phyloP scores from a whole-genome alignment of 1,140 invertebrate genomes.

The Lucilia sericata region DNA sequence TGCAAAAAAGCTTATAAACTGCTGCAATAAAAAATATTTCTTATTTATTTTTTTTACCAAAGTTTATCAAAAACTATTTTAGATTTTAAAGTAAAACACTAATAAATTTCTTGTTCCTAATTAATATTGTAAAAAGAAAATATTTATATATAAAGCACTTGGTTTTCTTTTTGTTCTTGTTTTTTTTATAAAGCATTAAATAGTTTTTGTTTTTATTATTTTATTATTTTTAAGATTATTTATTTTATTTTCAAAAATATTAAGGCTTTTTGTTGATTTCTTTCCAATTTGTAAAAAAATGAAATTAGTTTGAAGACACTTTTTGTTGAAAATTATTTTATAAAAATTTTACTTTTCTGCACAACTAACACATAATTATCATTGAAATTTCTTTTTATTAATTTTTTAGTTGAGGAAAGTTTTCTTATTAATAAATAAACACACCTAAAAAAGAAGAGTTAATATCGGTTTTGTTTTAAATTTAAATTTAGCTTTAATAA shows the following conservation, averaged over 20 bases:
- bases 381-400: neutral
- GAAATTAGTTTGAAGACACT: constrained; percentile 29
- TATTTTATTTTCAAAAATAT: constrained; percentile 48
- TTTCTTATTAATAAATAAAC: constrained; percentile 31
- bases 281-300: neutral
- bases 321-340: neutral
- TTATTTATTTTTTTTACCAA: constrained; percentile 1
- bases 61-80: neutral
- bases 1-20: constrained; percentile 40
- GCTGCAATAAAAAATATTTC: constrained; percentile 39
- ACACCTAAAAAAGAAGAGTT: constrained; percentile 32
- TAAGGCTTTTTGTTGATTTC: constrained; percentile 14
- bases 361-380: neutral
- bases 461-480: constrained; percentile 12
- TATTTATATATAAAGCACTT: constrained; percentile 42
- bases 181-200: constrained; percentile 14
- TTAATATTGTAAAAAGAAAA: constrained; percentile 12
- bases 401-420: neutral
- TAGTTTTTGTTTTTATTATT: constrained; percentile 36
- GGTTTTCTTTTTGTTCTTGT: constrained; percentile 26
- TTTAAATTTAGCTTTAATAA: constrained; percentile 7
- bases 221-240: constrained; percentile 47
- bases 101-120: constrained; percentile 16
- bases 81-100: neutral
- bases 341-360: neutral